Evolutionary conservation across 2,113 vertebrate species (phyloP), one percentile per base, ranked within the genome.

Genomic region (Plestiodon gilberti): DNA sequence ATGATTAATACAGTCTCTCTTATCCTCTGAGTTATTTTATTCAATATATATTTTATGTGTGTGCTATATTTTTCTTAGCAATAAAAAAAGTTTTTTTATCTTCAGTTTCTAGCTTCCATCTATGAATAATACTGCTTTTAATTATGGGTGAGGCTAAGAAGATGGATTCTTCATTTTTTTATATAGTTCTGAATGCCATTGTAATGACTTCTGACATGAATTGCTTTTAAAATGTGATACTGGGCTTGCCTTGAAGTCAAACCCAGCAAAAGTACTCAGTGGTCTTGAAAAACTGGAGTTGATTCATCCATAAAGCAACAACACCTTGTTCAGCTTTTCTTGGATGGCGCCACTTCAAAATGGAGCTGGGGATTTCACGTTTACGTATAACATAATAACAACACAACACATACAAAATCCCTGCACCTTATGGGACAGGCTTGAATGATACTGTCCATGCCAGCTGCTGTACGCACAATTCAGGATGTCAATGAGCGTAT

Each of bases 71-170:
- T 88, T 55, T 9, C 2, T 55, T 33, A 75, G n/a, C 33, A 7
- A 78, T 77, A 79, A 90, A 84, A 82, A 2, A 4, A 40, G 28
- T 35, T 48, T 7, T n/a, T 88, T 84, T 81, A 43, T 90, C 3
- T 87, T 57, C 5, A 14, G 0, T 90, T 90, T 74, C 22, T 38
- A 57, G 52, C 82, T 17, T 88, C 67, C 22, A 79, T 25, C 55
- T 22, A 80, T 35, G 81, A 87, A 89, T 69, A 88, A 85, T 88
- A 87, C 6, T 61, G 28, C 23, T 89, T 93, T 87, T 20, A 43
- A 64, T 70, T 76, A 15, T 59, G 22, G 1, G 0, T 64, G 81
- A 55, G 43, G 83, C 48, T 55, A 1, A 2, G 4, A 67, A 52
- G 62, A 71, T 43, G 25, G 15, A 70, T 79, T 62, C 13, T 86